These are phyloP conservation scores for Lepidocyrtoides sp. DNA, from an alignment of 2,888 invertebrate species.

Conservation along the genomic window DNA sequence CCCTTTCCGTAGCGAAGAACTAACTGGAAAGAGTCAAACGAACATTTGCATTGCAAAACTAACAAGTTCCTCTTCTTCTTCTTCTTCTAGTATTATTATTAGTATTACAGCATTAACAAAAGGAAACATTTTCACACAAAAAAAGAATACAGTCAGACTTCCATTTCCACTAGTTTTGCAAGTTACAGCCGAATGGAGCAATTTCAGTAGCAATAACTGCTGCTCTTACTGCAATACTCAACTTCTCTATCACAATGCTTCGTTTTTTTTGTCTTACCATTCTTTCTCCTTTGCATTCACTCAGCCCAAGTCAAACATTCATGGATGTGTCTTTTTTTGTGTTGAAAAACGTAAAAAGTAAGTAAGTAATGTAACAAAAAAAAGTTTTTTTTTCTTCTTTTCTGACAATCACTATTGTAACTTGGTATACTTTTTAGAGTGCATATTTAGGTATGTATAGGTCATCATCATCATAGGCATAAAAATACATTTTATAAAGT, in stretches of 20 bases:
- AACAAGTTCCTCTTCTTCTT: conserved; percentile 38
- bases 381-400: not conserved
- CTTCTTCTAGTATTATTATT: too few species aligned
- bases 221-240: not conserved
- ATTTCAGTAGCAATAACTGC: conserved; percentile 31
- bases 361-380: not conserved
- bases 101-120: conserved; percentile 34
- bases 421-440: not conserved
- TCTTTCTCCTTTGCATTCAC: too few species aligned
- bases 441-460: too few species aligned
- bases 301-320: conserved; percentile 16
- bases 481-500: not conserved
- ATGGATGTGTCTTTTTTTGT: not conserved
- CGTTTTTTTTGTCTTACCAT: conserved; percentile 5
- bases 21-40: not conserved
- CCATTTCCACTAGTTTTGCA: not conserved
- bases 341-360: not conserved
- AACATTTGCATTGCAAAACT: conserved; percentile 68
- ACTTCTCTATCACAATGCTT: not conserved
- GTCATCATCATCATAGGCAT: too few species aligned
- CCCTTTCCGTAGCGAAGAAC: not conserved
- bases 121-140: not conserved
- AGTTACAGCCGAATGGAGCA: not conserved
- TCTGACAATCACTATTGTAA: not conserved
- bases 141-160: not conserved